Evolutionary conservation across 2,113 vertebrate species (phyloP).

Genomic region (Tragelaphus imberbis): DNA sequence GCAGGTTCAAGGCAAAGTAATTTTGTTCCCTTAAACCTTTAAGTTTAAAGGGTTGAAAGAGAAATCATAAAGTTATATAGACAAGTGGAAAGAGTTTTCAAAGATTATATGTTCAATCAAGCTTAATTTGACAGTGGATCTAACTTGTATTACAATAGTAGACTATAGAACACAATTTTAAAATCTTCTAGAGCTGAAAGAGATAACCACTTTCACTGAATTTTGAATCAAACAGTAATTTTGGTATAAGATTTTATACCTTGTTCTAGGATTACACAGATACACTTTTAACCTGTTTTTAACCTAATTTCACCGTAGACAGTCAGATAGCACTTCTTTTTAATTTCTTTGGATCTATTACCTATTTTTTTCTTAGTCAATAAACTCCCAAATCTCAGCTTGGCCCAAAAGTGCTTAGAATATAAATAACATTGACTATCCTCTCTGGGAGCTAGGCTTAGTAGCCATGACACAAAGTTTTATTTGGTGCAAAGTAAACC

Average conservation of each 20-base stretch:
- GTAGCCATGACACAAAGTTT: background rate
- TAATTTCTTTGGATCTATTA: background rate
- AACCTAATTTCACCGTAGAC: background rate
- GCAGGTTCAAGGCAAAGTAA: constrained; percentile 64
- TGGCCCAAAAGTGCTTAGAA: background rate
- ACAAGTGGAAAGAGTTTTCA: constrained; percentile 24
- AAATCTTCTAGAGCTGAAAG: background rate
- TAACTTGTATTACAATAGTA: background rate
- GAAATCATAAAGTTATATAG: constrained; percentile 55
- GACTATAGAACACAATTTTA: background rate
- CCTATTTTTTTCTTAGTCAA: background rate
- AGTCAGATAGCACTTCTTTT: background rate
- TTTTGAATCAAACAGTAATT: background rate
- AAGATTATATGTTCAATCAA: constrained; percentile 54
- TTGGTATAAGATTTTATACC: background rate
- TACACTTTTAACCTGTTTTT: background rate
- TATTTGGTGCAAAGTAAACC: background rate
- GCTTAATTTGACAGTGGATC: constrained; percentile 30
- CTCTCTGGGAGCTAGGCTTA: background rate
- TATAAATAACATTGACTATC: background rate
- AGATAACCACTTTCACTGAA: background rate
- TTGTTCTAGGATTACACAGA: background rate
- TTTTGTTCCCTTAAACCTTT: constrained; percentile 61
- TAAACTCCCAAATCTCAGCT: background rate
- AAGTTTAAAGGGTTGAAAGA: constrained; percentile 59